Evolutionary conservation across 2,888 invertebrate species (phyloP), one percentile per base, ranked within the genome.

Genomic region (Drosophila lacicola): DNA sequence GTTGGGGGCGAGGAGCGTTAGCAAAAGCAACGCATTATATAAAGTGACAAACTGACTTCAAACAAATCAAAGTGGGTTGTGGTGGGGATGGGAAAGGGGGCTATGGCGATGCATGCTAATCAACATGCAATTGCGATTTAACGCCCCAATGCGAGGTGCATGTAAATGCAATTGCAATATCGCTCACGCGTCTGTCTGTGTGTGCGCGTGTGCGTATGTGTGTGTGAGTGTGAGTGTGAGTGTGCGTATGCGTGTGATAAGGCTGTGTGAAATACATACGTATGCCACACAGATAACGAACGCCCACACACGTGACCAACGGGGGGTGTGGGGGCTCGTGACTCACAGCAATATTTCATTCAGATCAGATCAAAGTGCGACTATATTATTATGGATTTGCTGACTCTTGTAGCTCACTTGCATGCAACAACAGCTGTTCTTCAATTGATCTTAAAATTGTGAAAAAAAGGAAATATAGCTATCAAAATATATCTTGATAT

Each of bases 91-190:
- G 55, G n/a, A n/a, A n/a, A n/a, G 44, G 10, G 34, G 29, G 42
- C 54, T 50, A 41, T 46, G n/a, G 47, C 70, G 33, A 67, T 46
- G 84, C 69, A 80, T 80, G 58, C 53, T 73, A 80, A 80, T 82
- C 83, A 75, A 67, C 76, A 75, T 86, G 86, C 86, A 86, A 82
- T 75, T 82, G 86, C 76, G 70, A 79, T 71, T 74, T 69, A 71
- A 60, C 55, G 37, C 36, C 58, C 67, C 54, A 57, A 70, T 81
- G 81, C 56, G 78, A 64, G 56, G 25, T 33, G 73, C 82, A 80
- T 81, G 54, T 55, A 70, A 74, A 70, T 82, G 55, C 70, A 78
- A 39, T 64, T 51, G 19, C 54, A 17, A 34, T 60, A 46, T 14
- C 33, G 4, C 11, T 11, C 17, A 4, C 10, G 33, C 11, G 19